Base-by-base conservation (phyloP, 1,140 invertebrate genomes). In the Micrasema longulum region DNA sequence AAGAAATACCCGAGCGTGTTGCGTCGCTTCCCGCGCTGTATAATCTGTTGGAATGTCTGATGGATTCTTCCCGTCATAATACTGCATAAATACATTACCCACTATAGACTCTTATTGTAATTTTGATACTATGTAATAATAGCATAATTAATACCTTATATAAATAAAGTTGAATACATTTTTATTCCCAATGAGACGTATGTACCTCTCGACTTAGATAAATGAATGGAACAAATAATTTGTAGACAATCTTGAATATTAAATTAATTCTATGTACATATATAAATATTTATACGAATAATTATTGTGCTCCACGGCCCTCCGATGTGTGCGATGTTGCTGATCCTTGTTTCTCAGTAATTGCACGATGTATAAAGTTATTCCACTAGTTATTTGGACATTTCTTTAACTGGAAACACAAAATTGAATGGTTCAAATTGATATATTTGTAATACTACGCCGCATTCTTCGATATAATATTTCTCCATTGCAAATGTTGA, bases 331-430 rank as follows among this genome's bases (percentile, higher is more conserved):
- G 14, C 3, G 12, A 10, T 47, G 43, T 16, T 9, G 26, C 26
- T 31, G 26, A 7, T n/a, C 26, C 3, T 4, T 31, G 7, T 31
- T 31, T 31, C 26, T 31, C 26, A 31, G 26, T 31, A 31, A 4
- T 7, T 2, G 7, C 26, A 31, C 26, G 7, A 7, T 31, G 26
- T 31, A 7, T 31, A 31, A 31, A 31, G 7, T 4, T 31, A 31
- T 31, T 31, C 26, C 26, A 31, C 26, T 31, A 31, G 26, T 31
- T 14, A 12, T 52, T 22, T 22, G 55, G 35, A 60, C 9, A 38
- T 60, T 60, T 60, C 55, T 60, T 60, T 60, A 60, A 60, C 55
- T 60, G 55, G 55, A 60, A 60, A 60, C 35, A 60, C 14, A 12
- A 14, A 55, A 36, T 26, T 14, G 12, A 55, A 31, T 16, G 26